These are phyloP conservation scores for Suillia variegata DNA, from an alignment of 2,888 invertebrate species.

Conservation along the genomic window DNA sequence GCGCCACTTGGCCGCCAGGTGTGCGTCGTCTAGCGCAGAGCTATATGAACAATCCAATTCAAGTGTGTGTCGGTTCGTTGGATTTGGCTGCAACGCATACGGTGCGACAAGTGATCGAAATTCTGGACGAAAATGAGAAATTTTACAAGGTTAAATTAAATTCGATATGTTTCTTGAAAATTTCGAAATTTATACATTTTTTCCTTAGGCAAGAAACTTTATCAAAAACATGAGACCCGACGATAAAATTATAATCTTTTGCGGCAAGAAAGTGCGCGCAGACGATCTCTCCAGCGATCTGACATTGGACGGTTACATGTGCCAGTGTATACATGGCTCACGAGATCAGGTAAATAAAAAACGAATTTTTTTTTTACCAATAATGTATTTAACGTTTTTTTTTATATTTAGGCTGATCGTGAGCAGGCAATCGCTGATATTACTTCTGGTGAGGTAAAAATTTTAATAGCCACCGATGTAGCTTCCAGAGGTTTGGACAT, in stretches of 20 bases:
- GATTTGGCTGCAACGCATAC: slow-evolving; percentile 90
- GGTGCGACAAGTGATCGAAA: slow-evolving; percentile 79
- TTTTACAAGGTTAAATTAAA: slow-evolving; percentile 55
- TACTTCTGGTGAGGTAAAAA: slow-evolving; percentile 75
- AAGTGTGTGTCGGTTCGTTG: slow-evolving; percentile 85
- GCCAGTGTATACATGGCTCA: slow-evolving; percentile 88
- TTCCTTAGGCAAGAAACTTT: too few relatives aligned
- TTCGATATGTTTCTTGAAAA: slow-evolving; percentile 4
- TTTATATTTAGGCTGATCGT: slow-evolving; percentile 65
- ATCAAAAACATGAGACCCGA: slow-evolving; percentile 70
- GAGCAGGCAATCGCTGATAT: slow-evolving; percentile 86
- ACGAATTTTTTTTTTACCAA: not conserved
- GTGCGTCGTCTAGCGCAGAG: slow-evolving; percentile 83
- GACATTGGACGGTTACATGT: slow-evolving; percentile 69
- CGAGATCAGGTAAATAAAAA: slow-evolving; percentile 70
- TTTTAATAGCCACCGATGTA: slow-evolving; percentile 93
- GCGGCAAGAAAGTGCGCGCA: slow-evolving; percentile 83
- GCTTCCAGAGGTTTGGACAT: slow-evolving; percentile 94
- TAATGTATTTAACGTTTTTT: not conserved
- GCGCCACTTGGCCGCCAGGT: slow-evolving; percentile 92
- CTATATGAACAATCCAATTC: slow-evolving; percentile 88
- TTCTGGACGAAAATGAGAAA: slow-evolving; percentile 75
- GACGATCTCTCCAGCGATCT: slow-evolving; percentile 84
- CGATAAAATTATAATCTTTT: slow-evolving; percentile 90
- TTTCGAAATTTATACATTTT: not conserved